Conservation (phyloP, 2,113 vertebrate genomes). For the Taurulus bubalis region DNA sequence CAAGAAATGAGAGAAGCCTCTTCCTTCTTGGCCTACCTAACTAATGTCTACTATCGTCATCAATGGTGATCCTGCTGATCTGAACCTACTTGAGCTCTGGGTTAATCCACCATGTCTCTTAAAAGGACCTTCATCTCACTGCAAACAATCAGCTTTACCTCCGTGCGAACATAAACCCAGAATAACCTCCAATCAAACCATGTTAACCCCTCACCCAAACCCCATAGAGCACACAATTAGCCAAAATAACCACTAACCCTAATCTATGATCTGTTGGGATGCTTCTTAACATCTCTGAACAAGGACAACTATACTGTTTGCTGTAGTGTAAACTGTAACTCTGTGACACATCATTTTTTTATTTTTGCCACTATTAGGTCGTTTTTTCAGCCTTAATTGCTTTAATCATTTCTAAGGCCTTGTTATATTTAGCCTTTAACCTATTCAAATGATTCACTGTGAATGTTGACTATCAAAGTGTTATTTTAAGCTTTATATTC, state of each 20-base stretch:
- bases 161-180: slow-evolving; percentile 30
- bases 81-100: slow-evolving; percentile 43
- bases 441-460: background rate
- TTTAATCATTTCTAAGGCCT: slow-evolving; percentile 29
- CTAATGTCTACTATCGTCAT: slow-evolving; percentile 52
- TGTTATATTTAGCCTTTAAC: slow-evolving; percentile 25
- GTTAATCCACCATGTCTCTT: slow-evolving; percentile 52
- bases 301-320: background rate
- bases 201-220: slow-evolving; percentile 60
- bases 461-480: slow-evolving; percentile 30
- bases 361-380: background rate
- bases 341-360: background rate
- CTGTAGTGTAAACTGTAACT: background rate
- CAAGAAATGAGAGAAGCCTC: slow-evolving; percentile 15
- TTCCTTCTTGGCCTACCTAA: background rate
- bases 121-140: slow-evolving; percentile 36
- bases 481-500: slow-evolving; percentile 22
- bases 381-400: slow-evolving; percentile 25
- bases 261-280: slow-evolving; percentile 49
- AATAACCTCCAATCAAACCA: slow-evolving; percentile 55
- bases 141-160: slow-evolving; percentile 61
- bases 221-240: slow-evolving; percentile 36
- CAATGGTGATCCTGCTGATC: slow-evolving; percentile 49
- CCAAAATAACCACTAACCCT: slow-evolving; percentile 64
- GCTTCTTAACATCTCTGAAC: slow-evolving; percentile 22